Evolutionary conservation across 2,888 invertebrate genomes (phyloP), one percentile per base, ranked within the genome.

Genomic region (Oscheius sp.): DNA sequence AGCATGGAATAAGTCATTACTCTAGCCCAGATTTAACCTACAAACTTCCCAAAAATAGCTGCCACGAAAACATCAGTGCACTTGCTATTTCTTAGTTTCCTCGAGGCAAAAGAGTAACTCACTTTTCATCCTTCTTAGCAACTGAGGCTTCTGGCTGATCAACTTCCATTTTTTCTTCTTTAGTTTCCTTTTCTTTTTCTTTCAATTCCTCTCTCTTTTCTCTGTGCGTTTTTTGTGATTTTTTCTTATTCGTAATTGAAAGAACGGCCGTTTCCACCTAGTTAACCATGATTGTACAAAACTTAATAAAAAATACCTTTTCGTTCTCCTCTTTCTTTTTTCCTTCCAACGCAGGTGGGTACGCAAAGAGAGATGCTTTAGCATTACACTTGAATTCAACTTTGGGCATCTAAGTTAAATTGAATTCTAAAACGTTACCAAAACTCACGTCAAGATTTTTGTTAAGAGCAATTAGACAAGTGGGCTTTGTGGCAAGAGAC

Each of bases 261-360:
- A 98, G 90, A 1, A 98, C 94, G 1, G 97, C 98, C 4, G 97
- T 97, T 70, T 96, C 95, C 2, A 98, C 75, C 74, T 74, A 27
- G 17, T 66, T 61, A 27, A 69, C 61, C 8, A 68, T 50, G 8
- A 25, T 58, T 25, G 8, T 31, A 65, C n/a, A 17, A 29, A 42
- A 8, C 4, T 10, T 55, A 69, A 52, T 39, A 0, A 25, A 27
- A 34, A 29, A 15, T 12, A 74, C 96, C 86, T 97, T 94, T 88
- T 98, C 97, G 37, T 94, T 91, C 87, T 96, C 96, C 46, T 96
- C 96, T 73, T 96, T 94, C 89, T 97, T 97, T 90, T 98, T 97
- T 87, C 97, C 96, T 89, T 98, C 97, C 67, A 98, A 89, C 0
- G 96, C 92, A 8, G 97, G 93, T 0, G 97, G 96, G 87, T 99